Conservation (phyloP, 1,140 invertebrate genomes). For the Prorops nasuta region DNA sequence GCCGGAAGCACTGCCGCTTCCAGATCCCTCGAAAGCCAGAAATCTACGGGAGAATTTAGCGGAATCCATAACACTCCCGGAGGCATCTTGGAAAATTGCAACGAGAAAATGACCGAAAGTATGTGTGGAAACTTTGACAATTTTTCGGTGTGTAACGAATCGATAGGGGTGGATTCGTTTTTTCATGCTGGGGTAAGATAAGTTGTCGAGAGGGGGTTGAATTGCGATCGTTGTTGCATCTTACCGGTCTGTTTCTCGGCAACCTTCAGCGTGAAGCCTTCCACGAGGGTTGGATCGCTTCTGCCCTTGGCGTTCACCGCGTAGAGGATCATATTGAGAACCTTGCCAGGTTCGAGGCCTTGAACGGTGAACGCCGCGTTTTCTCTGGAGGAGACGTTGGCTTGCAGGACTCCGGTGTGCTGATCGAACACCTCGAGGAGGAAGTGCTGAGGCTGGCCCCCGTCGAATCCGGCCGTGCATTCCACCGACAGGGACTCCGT, state of each 20-base stretch:
- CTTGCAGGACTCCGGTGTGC: conserved; percentile 62
- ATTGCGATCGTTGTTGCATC: no score
- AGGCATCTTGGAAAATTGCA: no score
- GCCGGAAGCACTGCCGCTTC: neutral
- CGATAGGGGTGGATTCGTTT: no score
- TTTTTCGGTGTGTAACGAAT: no score
- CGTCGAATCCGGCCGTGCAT: conserved; percentile 77
- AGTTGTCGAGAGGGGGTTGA: no score
- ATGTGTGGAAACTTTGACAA: no score
- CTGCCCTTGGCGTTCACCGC: conserved; percentile 82
- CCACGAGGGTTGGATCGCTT: conserved; percentile 76
- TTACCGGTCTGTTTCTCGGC: conserved; percentile 81
- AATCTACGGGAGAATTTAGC: conserved; percentile 24
- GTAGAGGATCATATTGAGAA: conserved; percentile 71
- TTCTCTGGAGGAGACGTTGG: conserved; percentile 67
- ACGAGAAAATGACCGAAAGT: no score
- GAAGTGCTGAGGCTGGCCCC: conserved; percentile 71
- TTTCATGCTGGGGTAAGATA: no score
- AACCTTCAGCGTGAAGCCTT: conserved; percentile 77
- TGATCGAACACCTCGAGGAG: conserved; percentile 73
- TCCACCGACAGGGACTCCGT: conserved; percentile 76
- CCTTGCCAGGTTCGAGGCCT: conserved; percentile 67
- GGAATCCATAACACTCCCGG: no score
- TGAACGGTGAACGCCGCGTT: conserved; percentile 68
- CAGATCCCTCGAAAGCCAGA: conserved; percentile 11